Evolutionary conservation across 2,888 invertebrate species (phyloP).

Genomic region (Apamea sordens): DNA sequence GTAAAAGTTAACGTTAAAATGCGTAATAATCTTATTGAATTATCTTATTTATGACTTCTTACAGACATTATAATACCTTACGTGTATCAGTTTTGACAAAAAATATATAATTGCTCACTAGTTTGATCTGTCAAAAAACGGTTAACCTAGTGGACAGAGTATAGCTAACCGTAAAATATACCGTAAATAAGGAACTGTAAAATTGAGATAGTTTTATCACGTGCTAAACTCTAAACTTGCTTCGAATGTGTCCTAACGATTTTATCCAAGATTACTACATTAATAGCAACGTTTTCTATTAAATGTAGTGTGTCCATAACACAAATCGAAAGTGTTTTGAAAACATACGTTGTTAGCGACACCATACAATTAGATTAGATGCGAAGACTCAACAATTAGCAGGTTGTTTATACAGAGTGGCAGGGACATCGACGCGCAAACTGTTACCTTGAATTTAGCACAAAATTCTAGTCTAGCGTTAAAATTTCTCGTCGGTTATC

Average conservation of each 20-base stretch:
- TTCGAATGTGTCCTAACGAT: not conserved
- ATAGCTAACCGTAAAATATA: too few species aligned
- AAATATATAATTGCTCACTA: too few species aligned
- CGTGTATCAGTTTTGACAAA: too few species aligned
- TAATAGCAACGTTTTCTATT: not conserved
- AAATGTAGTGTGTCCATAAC: not conserved
- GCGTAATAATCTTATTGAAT: too few species aligned
- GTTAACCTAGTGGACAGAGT: too few species aligned
- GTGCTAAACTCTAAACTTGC: not conserved
- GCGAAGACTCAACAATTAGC: constrained; percentile 32
- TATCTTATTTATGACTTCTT: too few species aligned
- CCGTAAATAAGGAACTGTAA: not conserved
- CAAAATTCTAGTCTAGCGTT: fast-evolving
- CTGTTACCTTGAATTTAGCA: not conserved
- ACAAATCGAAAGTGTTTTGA: constrained; percentile 14
- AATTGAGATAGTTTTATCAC: not conserved
- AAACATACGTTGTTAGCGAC: constrained; percentile 10
- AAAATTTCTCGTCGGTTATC: too few species aligned
- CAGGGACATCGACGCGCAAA: not conserved
- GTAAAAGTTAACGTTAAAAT: too few species aligned
- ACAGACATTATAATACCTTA: too few species aligned
- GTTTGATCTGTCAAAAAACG: too few species aligned
- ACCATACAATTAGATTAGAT: constrained; percentile 10
- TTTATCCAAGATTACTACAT: not conserved
- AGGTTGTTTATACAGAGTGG: not conserved